phyloP scores from a whole-genome alignment of 2,888 invertebrate species.

The Ptychoptera albimana region DNA sequence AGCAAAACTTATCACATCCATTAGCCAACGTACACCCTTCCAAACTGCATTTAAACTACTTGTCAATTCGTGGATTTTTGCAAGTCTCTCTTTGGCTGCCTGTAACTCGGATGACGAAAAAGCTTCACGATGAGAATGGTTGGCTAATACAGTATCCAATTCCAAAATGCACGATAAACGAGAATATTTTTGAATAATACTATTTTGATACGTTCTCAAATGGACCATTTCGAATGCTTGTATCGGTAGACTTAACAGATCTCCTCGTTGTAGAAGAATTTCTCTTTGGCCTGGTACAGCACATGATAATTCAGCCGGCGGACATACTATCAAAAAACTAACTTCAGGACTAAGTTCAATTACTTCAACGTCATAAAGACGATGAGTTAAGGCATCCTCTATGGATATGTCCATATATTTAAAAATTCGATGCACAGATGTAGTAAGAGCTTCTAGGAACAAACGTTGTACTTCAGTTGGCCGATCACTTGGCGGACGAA shows the following conservation, averaged over 20 bases:
- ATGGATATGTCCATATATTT: conserved; percentile 62
- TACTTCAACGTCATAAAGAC: conserved; percentile 86
- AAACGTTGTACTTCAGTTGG: conserved; percentile 64
- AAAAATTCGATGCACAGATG: conserved; percentile 58
- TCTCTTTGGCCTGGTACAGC: conserved; percentile 78
- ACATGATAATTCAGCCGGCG: conserved; percentile 84
- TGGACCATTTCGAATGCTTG: conserved; percentile 93
- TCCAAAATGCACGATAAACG: conserved; percentile 87
- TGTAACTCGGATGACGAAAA: conserved; percentile 81
- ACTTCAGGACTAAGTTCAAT: conserved; percentile 84
- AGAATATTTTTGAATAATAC: conserved; percentile 80
- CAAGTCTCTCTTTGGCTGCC: conserved; percentile 69
- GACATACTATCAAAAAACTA: conserved; percentile 81
- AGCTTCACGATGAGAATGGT: conserved; percentile 86
- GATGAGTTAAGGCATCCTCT: conserved; percentile 54
- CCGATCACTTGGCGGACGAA: conserved; percentile 28
- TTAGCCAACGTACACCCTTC: conserved; percentile 91
- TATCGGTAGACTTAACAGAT: conserved; percentile 77
- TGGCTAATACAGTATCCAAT: conserved; percentile 78
- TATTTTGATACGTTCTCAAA: conserved; percentile 81
- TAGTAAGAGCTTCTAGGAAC: conserved; percentile 61
- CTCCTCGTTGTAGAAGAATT: conserved; percentile 66
- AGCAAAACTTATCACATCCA: conserved; percentile 88
- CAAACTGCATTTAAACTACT: conserved; percentile 73
- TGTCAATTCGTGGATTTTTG: conserved; percentile 71